Percentiles rank a stretch among this genome's conserved stretches.
Evolutionary conservation across 30 jellyfish, hydroid and myxozoan genomes (phyloP).

Genomic region (Rhopilema esculentum): DNA sequence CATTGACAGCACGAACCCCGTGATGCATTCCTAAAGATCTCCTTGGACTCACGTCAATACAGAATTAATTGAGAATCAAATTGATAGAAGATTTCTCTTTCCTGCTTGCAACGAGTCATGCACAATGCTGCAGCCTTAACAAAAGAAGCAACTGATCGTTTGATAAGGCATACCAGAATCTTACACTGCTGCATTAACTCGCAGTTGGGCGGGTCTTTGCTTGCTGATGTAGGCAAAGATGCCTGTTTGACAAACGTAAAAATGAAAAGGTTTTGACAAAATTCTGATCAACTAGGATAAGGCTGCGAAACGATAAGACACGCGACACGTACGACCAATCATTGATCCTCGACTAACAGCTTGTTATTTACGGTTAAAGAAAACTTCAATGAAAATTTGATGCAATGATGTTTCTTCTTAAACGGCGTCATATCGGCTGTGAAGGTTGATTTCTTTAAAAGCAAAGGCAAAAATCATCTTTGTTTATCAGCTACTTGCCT

Average conservation of each 20-base stretch:
- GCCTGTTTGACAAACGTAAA: background rate
- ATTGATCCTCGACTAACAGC: background rate
- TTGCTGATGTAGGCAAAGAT: background rate
- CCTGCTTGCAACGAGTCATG: background rate
- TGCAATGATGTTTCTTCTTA: background rate
- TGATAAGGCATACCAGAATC: background rate
- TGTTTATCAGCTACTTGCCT: too few relatives aligned
- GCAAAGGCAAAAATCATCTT: too few relatives aligned
- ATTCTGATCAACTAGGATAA: background rate
- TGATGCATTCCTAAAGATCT: background rate
- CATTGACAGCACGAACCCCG: background rate
- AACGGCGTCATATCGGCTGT: background rate
- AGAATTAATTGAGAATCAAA: background rate
- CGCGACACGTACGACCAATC: background rate
- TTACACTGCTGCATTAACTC: background rate
- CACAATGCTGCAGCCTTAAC: background rate
- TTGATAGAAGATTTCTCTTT: background rate
- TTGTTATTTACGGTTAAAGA: too few relatives aligned
- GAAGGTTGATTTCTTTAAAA: too few relatives aligned
- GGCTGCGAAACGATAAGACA: background rate
- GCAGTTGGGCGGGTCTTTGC: background rate
- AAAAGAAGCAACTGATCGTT: background rate
- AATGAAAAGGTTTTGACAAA: background rate
- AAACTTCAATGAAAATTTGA: background rate
- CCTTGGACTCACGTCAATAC: background rate